These are phyloP conservation scores for Gnatocerus cornutus DNA, from an alignment of 2,888 invertebrate species.

Conservation along the genomic window DNA sequence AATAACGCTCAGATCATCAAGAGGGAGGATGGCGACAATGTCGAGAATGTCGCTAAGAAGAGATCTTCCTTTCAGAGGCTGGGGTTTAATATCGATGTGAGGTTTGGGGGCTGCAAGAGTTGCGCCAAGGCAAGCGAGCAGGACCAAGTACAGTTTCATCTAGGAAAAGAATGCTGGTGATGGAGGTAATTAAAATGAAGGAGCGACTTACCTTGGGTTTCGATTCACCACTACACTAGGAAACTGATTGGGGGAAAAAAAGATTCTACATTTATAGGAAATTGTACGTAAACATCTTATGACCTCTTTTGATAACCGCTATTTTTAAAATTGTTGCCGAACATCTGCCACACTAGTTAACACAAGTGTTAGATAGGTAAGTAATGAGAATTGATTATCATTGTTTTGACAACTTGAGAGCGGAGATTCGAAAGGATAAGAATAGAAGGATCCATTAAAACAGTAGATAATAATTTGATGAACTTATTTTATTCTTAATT, in stretches of 20 bases:
- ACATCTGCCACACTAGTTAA: slow-evolving; percentile 32
- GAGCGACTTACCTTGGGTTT: background rate
- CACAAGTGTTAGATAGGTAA: background rate
- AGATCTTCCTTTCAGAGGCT: slow-evolving; percentile 46
- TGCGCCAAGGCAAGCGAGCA: slow-evolving; percentile 25
- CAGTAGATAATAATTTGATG: background rate
- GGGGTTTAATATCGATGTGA: slow-evolving; percentile 15
- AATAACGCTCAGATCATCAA: background rate
- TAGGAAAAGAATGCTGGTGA: slow-evolving; percentile 44
- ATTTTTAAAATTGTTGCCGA: background rate
- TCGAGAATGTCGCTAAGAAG: slow-evolving; percentile 49
- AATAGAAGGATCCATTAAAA: background rate
- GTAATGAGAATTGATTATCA: background rate
- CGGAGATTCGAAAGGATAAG: background rate
- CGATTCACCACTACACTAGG: background rate
- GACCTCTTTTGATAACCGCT: background rate
- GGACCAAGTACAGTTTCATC: slow-evolving; percentile 52
- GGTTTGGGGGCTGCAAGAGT: slow-evolving; percentile 41
- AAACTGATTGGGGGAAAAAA: background rate
- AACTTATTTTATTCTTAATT: too few relatives aligned
- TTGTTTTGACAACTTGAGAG: slow-evolving; percentile 24
- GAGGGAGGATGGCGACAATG: slow-evolving; percentile 42
- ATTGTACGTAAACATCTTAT: background rate
- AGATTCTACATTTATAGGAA: background rate
- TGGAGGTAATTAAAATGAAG: too few relatives aligned